Conservation (phyloP, 2,113 vertebrate genomes). For the Crotalus horridus region DNA sequence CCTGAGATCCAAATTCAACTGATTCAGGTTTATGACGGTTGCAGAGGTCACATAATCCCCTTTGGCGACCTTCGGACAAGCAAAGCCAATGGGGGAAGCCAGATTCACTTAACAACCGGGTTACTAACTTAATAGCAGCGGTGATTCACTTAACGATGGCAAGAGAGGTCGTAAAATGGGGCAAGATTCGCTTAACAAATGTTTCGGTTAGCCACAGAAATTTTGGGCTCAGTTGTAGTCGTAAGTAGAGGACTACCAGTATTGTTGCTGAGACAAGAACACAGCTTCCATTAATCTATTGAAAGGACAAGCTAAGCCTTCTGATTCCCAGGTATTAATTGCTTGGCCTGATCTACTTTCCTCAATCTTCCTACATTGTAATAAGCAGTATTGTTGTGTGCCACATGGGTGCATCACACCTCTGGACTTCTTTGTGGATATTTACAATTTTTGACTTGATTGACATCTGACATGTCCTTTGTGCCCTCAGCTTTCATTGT, state of each 20-base stretch:
- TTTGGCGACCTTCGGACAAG: not conserved
- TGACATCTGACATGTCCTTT: not conserved
- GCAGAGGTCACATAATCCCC: not conserved
- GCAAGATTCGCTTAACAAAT: too few species aligned
- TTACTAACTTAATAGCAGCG: too few species aligned
- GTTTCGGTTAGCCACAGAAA: too few species aligned
- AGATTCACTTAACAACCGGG: not conserved
- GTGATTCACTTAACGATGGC: too few species aligned
- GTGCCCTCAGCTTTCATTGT: not conserved
- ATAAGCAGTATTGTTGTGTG: not conserved
- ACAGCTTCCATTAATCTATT: not conserved
- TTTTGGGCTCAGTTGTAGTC: too few species aligned
- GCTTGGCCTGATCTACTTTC: not conserved
- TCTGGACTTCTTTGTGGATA: not conserved
- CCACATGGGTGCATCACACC: not conserved
- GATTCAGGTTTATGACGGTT: not conserved
- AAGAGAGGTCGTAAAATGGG: not conserved
- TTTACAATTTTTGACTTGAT: not conserved
- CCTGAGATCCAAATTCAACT: not conserved
- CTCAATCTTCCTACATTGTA: not conserved
- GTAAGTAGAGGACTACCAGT: too few species aligned
- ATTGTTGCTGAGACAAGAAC: not conserved
- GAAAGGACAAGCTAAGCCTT: not conserved
- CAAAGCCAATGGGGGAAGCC: not conserved
- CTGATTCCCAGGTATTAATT: not conserved